Evolutionary conservation across 2,113 vertebrate species (phyloP), one percentile per base, ranked within the genome.

Genomic region (Meles meles): DNA sequence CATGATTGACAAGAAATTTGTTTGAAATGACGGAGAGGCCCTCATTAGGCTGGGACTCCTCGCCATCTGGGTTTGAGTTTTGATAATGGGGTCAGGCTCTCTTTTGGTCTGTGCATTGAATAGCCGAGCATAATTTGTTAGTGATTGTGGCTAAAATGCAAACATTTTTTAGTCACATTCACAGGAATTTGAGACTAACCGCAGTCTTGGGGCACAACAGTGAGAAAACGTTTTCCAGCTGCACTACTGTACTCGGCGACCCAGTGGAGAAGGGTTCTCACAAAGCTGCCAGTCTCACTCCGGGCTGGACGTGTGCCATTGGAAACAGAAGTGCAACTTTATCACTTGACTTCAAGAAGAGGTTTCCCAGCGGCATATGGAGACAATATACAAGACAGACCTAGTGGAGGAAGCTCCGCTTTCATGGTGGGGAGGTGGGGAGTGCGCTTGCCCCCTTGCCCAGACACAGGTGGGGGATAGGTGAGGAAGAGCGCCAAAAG

Each of bases 141-240:
- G 95, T 97, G 98, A 97, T 85, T 98, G 94, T 94, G 92, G 90
- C 88, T 94, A 94, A 97, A 98, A 97, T 55, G 29, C 61, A 98
- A 98, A 98, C 7, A 95, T 97, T 98, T 98, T 98, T 98, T 39
- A 93, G 96, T 93, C 97, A 97, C 89, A 96, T 98, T 98, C 98
- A 85, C 85, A 98, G 96, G 96, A 98, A 98, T 98, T 69, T 87
- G 55, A 97, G 84, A 95, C 92, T 92, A 97, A 83, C 94, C 65
- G 0, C 97, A 98, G 93, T 97, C 80, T 71, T 61, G 90, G 92
- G 93, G 93, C 85, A 97, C 96, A 95, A 55, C 44, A 39, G 9
- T 15, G 31, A 97, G 88, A 79, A 98, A 98, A 98, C 96, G 61
- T 79, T 91, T 98, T 97, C 97, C 97, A 97, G 96, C 98, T 98